These are phyloP conservation scores for Pagrus major DNA, from an alignment of 2,113 vertebrate genomes.

Conservation along the genomic window DNA sequence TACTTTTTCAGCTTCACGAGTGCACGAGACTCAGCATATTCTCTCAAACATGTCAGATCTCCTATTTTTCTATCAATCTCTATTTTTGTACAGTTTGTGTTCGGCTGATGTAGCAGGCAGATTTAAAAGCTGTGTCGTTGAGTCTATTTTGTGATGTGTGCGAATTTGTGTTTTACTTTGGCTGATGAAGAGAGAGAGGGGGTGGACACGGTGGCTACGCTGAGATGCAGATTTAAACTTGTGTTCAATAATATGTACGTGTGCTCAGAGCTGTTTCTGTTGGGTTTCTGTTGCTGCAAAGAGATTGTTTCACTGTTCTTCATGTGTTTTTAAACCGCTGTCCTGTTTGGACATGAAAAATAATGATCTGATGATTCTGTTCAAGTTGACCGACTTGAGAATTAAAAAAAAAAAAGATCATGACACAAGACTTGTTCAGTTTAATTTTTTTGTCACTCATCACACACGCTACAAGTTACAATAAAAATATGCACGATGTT, in stretches of 20 bases:
- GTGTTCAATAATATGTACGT: slow-evolving; percentile 30
- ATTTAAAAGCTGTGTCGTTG: slow-evolving; percentile 41
- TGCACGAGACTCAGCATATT: slow-evolving; percentile 42
- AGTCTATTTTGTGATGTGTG: slow-evolving; percentile 46
- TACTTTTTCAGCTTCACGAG: slow-evolving; percentile 30
- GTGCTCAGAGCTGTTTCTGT: slow-evolving; percentile 48
- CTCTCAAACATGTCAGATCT: slow-evolving; percentile 64
- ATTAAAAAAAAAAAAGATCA: slow-evolving; percentile 67
- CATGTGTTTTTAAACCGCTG: slow-evolving; percentile 46
- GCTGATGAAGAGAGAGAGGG: slow-evolving; percentile 36
- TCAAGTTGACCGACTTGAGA: slow-evolving; percentile 66
- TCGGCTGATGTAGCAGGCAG: slow-evolving; percentile 49
- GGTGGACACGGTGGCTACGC: slow-evolving; percentile 22
- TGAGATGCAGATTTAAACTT: slow-evolving; percentile 26
- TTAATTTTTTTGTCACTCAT: neutral
- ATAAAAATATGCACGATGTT: neutral
- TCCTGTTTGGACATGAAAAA: slow-evolving; percentile 40
- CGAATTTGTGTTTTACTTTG: slow-evolving; percentile 36
- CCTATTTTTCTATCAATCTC: slow-evolving; percentile 79
- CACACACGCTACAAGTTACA: neutral
- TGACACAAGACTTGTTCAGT: slow-evolving; percentile 4
- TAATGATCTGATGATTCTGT: slow-evolving; percentile 57
- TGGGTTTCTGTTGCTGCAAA: slow-evolving; percentile 68
- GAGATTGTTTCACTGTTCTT: slow-evolving; percentile 63
- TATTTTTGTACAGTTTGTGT: slow-evolving; percentile 80